These are phyloP conservation scores for Pipistrellus nathusii DNA, from an alignment of 2,797 vertebrate species.

Conservation along the genomic window DNA sequence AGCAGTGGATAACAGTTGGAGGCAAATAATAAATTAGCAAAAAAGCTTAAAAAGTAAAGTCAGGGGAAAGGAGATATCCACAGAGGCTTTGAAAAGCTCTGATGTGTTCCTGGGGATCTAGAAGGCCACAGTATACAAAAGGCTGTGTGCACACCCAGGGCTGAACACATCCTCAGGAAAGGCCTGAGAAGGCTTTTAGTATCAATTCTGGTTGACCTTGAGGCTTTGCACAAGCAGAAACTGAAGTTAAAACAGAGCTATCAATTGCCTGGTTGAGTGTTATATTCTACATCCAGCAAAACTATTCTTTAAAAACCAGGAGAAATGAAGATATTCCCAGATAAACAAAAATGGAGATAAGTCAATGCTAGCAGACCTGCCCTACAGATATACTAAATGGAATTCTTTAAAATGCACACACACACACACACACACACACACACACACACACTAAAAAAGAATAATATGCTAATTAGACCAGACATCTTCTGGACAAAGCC, in stretches of 20 bases:
- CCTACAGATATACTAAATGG: background rate
- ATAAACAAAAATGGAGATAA: background rate
- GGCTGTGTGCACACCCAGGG: background rate
- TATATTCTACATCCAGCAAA: background rate
- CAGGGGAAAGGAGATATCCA: background rate
- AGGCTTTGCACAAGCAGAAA: no score
- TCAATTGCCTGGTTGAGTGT: background rate
- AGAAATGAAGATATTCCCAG: conserved; percentile 1
- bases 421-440: no score
- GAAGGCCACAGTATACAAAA: background rate
- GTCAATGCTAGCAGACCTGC: background rate
- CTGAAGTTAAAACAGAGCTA: no score
- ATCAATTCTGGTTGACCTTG: no score
- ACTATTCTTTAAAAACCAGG: background rate
- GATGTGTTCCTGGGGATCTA: background rate
- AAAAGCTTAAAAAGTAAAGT: conserved; percentile 46
- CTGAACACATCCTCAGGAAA: background rate
- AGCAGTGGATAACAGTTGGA: background rate
- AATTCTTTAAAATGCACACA: background rate
- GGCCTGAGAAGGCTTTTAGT: no score
- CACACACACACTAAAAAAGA: no score
- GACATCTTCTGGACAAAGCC: no score
- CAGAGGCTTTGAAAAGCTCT: background rate
- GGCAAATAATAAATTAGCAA: background rate
- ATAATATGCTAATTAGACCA: no score